Evolutionary conservation across 2,797 vertebrate genomes (phyloP).

Genomic region (Enteromius paludinosus): DNA sequence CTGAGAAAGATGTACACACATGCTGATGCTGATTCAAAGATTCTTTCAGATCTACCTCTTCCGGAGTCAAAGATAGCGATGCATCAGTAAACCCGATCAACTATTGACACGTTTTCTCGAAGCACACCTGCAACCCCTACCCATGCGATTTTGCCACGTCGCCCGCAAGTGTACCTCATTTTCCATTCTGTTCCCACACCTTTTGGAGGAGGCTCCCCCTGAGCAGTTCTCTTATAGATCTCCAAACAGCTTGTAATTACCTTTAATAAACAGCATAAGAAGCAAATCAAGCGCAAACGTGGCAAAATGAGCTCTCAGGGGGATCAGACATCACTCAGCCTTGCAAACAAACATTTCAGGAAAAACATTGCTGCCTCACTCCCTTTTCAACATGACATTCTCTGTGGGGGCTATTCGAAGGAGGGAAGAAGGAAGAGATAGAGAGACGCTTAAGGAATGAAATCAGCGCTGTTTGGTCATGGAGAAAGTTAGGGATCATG

Average conservation of each 20-base stretch:
- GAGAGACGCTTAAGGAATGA: neutral
- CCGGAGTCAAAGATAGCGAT: constrained; percentile 16
- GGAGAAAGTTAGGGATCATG: constrained; percentile 17
- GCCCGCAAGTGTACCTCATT: constrained; percentile 69
- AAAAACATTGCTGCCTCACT: constrained; percentile 55
- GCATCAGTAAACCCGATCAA: constrained; percentile 20
- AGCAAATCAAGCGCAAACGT: constrained; percentile 85
- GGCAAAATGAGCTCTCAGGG: constrained; percentile 83
- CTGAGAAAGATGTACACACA: constrained; percentile 36
- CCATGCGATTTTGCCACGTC: constrained; percentile 33
- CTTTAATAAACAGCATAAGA: constrained; percentile 87
- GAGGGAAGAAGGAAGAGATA: constrained; percentile 10
- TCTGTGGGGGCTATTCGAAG: constrained; percentile 40
- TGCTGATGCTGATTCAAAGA: constrained; percentile 27
- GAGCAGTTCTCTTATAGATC: constrained; percentile 78
- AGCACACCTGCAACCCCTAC: constrained; percentile 49
- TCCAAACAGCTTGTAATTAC: constrained; percentile 89
- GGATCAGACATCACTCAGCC: constrained; percentile 72
- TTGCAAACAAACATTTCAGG: constrained; percentile 69
- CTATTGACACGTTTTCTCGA: constrained; percentile 32
- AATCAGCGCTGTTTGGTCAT: neutral
- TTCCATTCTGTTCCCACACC: constrained; percentile 66
- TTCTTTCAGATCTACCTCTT: constrained; percentile 22
- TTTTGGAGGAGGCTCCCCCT: constrained; percentile 63
- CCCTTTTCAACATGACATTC: constrained; percentile 46